Evolutionary conservation across 2,113 vertebrate species (phyloP).

Genomic region (Ivindomyrus marchei): DNA sequence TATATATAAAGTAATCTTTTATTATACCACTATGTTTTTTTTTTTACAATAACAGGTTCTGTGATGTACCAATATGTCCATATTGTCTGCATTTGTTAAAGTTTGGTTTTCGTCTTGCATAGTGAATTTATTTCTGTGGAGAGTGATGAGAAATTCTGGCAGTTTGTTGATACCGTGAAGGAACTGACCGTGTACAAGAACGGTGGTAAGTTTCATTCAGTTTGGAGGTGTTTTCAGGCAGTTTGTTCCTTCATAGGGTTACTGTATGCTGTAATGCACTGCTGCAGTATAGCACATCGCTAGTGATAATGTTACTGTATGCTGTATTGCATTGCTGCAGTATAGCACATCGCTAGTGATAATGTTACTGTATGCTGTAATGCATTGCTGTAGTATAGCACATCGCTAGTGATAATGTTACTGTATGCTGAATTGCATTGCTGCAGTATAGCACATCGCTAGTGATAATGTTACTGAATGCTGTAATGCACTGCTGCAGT

Average conservation of each 20-base stretch:
- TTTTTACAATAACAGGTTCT: neutral
- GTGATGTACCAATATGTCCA: neutral
- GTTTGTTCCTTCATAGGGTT: neutral
- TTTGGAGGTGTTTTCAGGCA: neutral
- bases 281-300: too few relatives aligned
- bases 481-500: too few relatives aligned
- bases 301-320: too few relatives aligned
- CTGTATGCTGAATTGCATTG: too few relatives aligned
- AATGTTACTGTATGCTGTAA: too few relatives aligned
- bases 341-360: too few relatives aligned
- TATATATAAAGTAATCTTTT: neutral
- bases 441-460: too few relatives aligned
- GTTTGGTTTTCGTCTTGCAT: slow-evolving; percentile 40
- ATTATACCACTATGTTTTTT: neutral
- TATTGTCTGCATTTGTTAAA: neutral
- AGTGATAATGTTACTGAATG: too few relatives aligned
- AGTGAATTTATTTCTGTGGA: slow-evolving; percentile 96
- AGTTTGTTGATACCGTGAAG: slow-evolving; percentile 92
- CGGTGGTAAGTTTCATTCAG: slow-evolving; percentile 63
- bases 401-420: too few relatives aligned
- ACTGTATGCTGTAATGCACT: neutral
- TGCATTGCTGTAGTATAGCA: too few relatives aligned
- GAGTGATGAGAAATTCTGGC: slow-evolving; percentile 94
- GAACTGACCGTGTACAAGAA: slow-evolving; percentile 86
- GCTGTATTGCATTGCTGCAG: neutral